Percentiles rank a stretch among this genome's conserved stretches.
phyloP scores from a whole-genome alignment of 2,113 vertebrate genomes.

The Hemiscyllium ocellatum region DNA sequence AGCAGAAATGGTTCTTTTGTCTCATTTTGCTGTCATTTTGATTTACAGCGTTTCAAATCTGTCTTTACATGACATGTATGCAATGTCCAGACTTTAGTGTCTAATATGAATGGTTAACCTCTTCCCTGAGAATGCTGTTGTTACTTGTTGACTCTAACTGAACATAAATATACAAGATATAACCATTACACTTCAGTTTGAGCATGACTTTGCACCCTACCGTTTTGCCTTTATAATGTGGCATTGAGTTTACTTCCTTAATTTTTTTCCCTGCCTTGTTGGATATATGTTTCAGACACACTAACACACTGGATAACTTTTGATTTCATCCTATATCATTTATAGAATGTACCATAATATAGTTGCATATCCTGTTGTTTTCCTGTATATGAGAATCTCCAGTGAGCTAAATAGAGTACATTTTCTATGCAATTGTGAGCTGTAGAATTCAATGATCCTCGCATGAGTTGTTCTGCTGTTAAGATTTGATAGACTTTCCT shows the following conservation, averaged over 20 bases:
- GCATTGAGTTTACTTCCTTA: neutral
- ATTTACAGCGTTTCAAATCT: neutral
- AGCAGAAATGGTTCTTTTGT: neutral
- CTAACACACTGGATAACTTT: neutral
- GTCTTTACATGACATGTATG: neutral
- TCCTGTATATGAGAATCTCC: neutral
- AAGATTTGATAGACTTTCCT: neutral
- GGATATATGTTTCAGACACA: neutral
- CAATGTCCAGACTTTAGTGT: neutral
- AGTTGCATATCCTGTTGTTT: neutral
- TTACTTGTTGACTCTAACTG: neutral
- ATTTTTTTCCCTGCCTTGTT: neutral
- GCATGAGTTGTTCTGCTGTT: neutral
- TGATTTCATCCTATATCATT: neutral
- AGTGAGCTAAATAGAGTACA: neutral
- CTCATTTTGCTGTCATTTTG: neutral
- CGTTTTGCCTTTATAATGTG: neutral
- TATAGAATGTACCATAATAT: neutral
- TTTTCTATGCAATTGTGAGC: neutral
- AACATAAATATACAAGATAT: neutral
- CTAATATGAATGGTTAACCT: neutral
- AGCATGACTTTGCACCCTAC: neutral
- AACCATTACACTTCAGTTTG: neutral
- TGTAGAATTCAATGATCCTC: neutral
- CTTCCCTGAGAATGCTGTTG: neutral